A percentile compares a stretch with the other conserved stretches of the same genome.
Conservation (phyloP, 2,797 vertebrate species). For the Smutsia temminckii region DNA sequence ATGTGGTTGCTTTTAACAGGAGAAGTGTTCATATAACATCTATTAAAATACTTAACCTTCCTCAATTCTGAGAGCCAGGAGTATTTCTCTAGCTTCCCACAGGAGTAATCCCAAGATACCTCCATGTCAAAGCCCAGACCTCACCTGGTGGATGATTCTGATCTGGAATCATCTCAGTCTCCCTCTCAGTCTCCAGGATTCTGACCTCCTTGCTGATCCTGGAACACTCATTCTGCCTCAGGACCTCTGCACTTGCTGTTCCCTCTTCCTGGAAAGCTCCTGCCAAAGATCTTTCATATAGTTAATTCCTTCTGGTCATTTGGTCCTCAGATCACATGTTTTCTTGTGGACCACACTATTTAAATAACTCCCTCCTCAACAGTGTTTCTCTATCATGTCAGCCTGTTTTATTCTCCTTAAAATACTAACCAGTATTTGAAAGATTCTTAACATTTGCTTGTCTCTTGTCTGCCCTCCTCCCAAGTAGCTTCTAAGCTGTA, state of each 20-base stretch:
- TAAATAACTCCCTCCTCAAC: not conserved
- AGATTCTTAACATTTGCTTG: conserved; percentile 7
- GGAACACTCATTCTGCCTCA: not conserved
- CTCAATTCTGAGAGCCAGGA: not conserved
- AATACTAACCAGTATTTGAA: conserved; percentile 3
- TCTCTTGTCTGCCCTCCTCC: not conserved
- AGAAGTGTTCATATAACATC: not conserved
- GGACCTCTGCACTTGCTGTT: not conserved
- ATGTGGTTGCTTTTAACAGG: not conserved
- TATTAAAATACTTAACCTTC: not conserved
- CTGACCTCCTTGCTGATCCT: not conserved
- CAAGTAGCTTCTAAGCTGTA: not conserved
- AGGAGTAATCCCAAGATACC: not conserved
- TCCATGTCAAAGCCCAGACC: not conserved
- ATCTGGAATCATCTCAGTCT: not conserved
- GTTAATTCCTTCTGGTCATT: not conserved
- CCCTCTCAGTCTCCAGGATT: not conserved
- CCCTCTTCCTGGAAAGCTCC: not conserved
- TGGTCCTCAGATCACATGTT: not conserved
- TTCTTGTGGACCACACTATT: not conserved
- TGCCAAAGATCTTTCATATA: not conserved
- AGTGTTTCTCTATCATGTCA: not conserved
- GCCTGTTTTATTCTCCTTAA: not conserved
- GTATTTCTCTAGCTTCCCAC: not conserved
- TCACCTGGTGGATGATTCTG: not conserved